Evolutionary conservation across 2,888 invertebrate species (phyloP).

Genomic region (Diaprepes abbreviatus): DNA sequence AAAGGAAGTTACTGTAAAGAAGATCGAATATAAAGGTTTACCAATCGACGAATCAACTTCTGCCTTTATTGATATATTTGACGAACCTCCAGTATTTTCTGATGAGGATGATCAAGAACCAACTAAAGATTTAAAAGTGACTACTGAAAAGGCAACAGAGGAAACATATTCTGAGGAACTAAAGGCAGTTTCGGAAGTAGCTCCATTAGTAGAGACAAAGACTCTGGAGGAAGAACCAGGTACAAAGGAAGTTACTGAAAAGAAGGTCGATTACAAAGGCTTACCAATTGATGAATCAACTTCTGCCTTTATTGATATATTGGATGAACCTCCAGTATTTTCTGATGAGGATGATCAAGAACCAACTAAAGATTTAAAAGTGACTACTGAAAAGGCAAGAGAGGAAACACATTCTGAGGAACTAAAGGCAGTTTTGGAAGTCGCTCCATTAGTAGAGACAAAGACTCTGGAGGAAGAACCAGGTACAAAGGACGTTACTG

Average conservation of each 20-base stretch:
- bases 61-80: conserved; percentile 64
- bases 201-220: neutral
- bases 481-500: neutral
- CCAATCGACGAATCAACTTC: conserved; percentile 58
- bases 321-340: conserved; percentile 60
- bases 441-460: neutral
- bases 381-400: conserved; percentile 3
- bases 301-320: conserved; percentile 54
- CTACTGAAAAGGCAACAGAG: neutral
- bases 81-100: conserved; percentile 54
- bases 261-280: conserved; percentile 53
- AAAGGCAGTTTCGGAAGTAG: neutral
- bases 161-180: too few relatives aligned
- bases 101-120: conserved; percentile 48
- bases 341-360: conserved; percentile 59
- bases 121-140: neutral
- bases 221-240: neutral
- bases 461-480: neutral
- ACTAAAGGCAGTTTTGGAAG: neutral
- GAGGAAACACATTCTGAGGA: neutral
- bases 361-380: neutral
- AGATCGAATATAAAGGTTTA: conserved; percentile 52
- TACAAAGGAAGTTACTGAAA: conserved; percentile 10
- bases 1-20: conserved; percentile 21
- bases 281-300: conserved; percentile 55